Percentiles rank a stretch among this genome's conserved stretches.
Conservation (phyloP, 2,797 vertebrate genomes). For the Neosilurus hyrtlii region DNA sequence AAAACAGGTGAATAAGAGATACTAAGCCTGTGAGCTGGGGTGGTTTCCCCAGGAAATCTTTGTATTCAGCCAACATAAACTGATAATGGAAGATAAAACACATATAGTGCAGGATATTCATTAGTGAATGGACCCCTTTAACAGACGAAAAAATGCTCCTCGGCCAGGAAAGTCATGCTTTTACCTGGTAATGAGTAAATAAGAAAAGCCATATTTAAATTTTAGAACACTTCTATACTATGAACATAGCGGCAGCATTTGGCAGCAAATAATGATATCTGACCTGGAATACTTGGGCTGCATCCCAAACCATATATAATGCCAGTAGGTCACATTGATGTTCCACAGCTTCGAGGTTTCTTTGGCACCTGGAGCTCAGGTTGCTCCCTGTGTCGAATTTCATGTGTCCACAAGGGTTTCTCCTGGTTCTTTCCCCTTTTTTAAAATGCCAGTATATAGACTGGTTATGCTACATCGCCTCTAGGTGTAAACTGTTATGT, state of each 20-base stretch:
- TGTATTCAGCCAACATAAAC: too few species aligned
- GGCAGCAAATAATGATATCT: neutral
- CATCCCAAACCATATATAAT: neutral
- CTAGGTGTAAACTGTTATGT: neutral
- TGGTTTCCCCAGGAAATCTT: too few species aligned
- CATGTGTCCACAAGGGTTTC: neutral
- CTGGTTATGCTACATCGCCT: neutral
- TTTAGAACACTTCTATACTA: neutral
- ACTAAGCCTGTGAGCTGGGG: too few species aligned
- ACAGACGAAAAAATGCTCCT: too few species aligned
- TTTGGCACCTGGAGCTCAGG: neutral
- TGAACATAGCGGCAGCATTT: neutral
- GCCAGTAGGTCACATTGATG: neutral
- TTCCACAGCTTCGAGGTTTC: neutral
- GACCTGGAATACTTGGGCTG: neutral
- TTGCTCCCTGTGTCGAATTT: neutral
- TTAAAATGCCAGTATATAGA: neutral
- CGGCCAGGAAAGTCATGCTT: too few species aligned
- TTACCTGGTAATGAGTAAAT: neutral
- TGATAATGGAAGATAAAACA: too few species aligned
- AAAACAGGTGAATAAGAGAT: too few species aligned
- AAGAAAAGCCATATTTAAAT: neutral
- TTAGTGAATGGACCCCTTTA: too few species aligned
- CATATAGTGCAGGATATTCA: too few species aligned
- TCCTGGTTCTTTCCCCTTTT: neutral